Base-by-base conservation (phyloP, 2,113 vertebrate species). In the Ameiurus melas region DNA sequence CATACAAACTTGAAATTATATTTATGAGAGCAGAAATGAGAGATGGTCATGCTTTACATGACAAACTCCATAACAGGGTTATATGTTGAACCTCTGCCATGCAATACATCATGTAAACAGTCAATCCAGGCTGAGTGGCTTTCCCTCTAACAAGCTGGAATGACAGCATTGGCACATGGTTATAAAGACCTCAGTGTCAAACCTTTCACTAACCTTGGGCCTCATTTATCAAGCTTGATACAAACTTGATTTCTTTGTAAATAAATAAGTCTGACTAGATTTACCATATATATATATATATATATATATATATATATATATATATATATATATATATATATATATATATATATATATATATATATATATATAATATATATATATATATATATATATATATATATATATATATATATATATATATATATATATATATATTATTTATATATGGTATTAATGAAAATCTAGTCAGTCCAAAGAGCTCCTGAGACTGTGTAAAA, bases 11-110 rank as follows among this genome's bases (percentile, higher is more conserved):
- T 51, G 16, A 22, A 66, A 57, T 85, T 85, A 89, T 83, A 90
- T 87, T 90, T 90, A 90, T 0, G 75, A 87, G 70, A 84, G 27
- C 47, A 33, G 87, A 78, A 89, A 89, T 87, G 51, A 87, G 83
- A 89, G 43, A 77, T 53, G 60, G 43, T 60, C 86, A 85, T 78
- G 79, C 57, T 77, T 83, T 85, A 85, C 83, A 70, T 87, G 64
- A 30, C 70, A 79, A 33, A 43, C 66, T 36, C 30, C 75, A 88
- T 58, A 80, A 82, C 33, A 55, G 43, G 27, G 51, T 71, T 78
- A 88, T 66, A 66, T 58, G 83, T 33, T 87, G 81, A 89, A 80
- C 36, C 81, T 13, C 3, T 39, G 55, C 53, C 5, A 62, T 78
- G 53, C 58, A 87, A 87, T 60, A 27, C 82, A 85, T 85, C 86